Percentiles rank a stretch among this genome's conserved stretches.
phyloP scores from a whole-genome alignment of 2,888 invertebrate species.

The Pyrochroa serraticornis region DNA sequence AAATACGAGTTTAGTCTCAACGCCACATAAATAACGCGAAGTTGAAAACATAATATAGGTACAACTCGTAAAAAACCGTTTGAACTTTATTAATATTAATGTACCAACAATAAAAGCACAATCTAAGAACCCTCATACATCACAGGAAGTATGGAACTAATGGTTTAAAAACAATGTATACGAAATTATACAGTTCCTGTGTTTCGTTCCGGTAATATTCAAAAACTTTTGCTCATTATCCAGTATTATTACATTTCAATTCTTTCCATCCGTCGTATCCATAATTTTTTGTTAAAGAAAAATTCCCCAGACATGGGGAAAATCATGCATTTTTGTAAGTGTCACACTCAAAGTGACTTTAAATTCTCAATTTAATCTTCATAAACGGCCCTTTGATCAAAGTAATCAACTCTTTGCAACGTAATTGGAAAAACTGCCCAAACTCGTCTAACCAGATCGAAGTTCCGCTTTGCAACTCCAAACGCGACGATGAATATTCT shows the following conservation, averaged over 20 bases:
- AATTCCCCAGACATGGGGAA: conserved; percentile 22
- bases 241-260: too few species aligned
- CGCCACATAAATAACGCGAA: conserved; percentile 41
- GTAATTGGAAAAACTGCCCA: conserved; percentile 5
- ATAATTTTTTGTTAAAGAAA: background rate
- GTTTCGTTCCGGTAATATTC: too few species aligned
- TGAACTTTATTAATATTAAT: conserved; percentile 50
- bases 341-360: too few species aligned
- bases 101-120: conserved; percentile 43
- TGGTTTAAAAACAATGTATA: conserved; percentile 35
- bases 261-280: too few species aligned
- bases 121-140: conserved; percentile 36
- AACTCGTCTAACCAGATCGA: background rate
- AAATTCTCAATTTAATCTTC: conserved; percentile 6
- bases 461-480: background rate
- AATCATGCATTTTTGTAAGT: conserved; percentile 15
- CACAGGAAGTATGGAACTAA: conserved; percentile 28
- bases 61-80: conserved; percentile 44
- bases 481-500: background rate
- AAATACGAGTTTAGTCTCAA: conserved; percentile 35
- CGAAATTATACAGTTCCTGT: too few species aligned
- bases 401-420: conserved; percentile 17
- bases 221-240: too few species aligned
- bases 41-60: conserved; percentile 43
- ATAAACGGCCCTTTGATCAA: conserved; percentile 19